These are phyloP conservation scores for Rhombomys opimus DNA, from an alignment of 2,113 vertebrate species.

Conservation along the genomic window DNA sequence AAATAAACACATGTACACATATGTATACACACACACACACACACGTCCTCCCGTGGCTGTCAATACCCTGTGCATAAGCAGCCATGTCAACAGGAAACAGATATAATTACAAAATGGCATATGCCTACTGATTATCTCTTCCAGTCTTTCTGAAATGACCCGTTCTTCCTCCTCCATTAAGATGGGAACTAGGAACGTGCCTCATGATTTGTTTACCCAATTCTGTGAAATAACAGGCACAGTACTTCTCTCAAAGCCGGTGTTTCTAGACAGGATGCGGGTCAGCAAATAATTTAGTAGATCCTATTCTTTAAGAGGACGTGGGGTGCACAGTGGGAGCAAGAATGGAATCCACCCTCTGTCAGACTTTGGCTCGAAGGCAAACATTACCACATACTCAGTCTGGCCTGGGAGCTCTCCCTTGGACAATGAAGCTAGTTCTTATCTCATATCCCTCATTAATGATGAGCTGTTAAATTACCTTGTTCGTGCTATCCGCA, in stretches of 20 bases:
- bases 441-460: slow-evolving; percentile 72
- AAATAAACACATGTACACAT: not conserved
- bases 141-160: not conserved
- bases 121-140: not conserved
- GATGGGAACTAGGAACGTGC: not conserved
- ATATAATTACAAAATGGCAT: not conserved
- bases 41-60: not conserved
- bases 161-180: not conserved
- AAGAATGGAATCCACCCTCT: slow-evolving; percentile 13
- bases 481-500: slow-evolving; percentile 66
- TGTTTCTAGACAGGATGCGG: slow-evolving; percentile 19
- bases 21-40: not conserved
- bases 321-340: not conserved
- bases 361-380: slow-evolving; percentile 51
- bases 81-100: rapidly evolving
- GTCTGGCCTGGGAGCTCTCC: slow-evolving; percentile 43
- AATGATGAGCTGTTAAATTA: slow-evolving; percentile 78
- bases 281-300: slow-evolving; percentile 31
- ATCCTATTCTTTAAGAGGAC: not conserved
- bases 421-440: slow-evolving; percentile 30
- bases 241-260: not conserved
- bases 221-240: not conserved
- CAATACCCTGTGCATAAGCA: not conserved
- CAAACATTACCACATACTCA: slow-evolving; percentile 27
- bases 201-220: not conserved